Conservation (phyloP, 2,113 vertebrate species). For the Myrmecobius fasciatus region DNA sequence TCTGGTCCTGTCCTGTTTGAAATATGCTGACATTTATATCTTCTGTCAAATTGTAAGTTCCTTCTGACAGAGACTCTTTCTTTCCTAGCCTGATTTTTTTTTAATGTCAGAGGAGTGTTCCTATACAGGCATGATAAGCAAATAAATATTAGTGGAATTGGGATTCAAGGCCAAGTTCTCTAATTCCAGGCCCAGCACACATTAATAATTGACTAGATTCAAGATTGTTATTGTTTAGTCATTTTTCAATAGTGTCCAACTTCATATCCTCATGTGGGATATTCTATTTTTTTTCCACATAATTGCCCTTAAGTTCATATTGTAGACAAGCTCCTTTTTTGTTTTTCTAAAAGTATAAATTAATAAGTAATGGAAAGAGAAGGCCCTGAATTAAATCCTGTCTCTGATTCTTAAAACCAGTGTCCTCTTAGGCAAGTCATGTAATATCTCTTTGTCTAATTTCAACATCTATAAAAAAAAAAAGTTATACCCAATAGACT, state of each 20-base stretch:
- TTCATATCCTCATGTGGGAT: not conserved
- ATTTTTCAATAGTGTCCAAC: not conserved
- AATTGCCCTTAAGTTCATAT: too few species aligned
- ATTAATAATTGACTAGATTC: not conserved
- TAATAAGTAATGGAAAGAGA: too few species aligned
- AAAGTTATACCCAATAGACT: too few species aligned
- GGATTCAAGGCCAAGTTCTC: not conserved
- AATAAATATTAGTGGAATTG: not conserved
- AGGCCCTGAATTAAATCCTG: too few species aligned
- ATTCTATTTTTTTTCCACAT: not conserved
- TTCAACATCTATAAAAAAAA: too few species aligned
- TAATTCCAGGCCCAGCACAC: not conserved
- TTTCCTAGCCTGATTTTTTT: not conserved
- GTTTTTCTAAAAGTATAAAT: too few species aligned
- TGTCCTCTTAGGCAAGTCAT: too few species aligned
- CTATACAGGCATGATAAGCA: not conserved
- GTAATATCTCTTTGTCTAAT: too few species aligned
- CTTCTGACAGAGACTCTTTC: not conserved
- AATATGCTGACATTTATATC: not conserved
- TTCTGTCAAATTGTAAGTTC: not conserved
- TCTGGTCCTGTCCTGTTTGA: slow-evolving; percentile 16
- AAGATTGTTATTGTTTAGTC: not conserved
- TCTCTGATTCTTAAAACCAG: too few species aligned
- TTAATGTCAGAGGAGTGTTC: not conserved
- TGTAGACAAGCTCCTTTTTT: too few species aligned